These are phyloP conservation scores for Lasioglossum lativentre DNA, from an alignment of 2,888 invertebrate genomes.

Conservation along the genomic window DNA sequence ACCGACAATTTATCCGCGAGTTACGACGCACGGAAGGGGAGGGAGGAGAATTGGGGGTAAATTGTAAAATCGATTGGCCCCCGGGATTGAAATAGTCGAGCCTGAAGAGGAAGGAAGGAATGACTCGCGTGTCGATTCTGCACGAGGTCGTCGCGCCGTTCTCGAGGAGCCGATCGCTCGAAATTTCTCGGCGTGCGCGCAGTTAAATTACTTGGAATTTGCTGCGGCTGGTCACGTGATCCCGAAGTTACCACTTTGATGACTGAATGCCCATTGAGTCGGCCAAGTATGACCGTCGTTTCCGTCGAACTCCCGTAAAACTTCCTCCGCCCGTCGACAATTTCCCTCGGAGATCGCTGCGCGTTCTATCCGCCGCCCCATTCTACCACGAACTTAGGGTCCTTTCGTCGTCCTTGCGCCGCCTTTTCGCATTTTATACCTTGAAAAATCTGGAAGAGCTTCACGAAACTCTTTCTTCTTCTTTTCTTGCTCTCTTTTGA, in stretches of 20 bases:
- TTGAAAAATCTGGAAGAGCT: neutral
- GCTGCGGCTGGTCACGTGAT: constrained; percentile 38
- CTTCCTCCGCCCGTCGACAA: constrained; percentile 18
- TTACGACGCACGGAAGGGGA: neutral
- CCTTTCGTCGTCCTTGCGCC: neutral
- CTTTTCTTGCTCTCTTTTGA: neutral
- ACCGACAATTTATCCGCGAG: neutral
- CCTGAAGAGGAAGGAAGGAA: neutral
- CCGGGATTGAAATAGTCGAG: constrained; percentile 21
- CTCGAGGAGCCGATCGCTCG: constrained; percentile 5
- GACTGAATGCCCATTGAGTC: constrained; percentile 39
- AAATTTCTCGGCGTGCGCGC: constrained; percentile 32
- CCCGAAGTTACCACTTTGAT: constrained; percentile 41
- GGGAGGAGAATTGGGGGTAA: neutral
- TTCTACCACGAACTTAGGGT: neutral
- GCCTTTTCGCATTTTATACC: neutral
- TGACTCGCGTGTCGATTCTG: constrained; percentile 19
- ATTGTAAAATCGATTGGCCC: constrained; percentile 38
- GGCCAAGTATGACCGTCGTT: constrained; percentile 32
- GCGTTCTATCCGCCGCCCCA: constrained; percentile 15
- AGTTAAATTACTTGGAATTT: constrained; percentile 53
- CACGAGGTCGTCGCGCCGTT: neutral
- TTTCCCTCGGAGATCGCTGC: neutral
- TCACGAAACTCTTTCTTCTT: neutral
- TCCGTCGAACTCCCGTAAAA: constrained; percentile 32